Evolutionary conservation across 1,140 invertebrate genomes (phyloP), one percentile per base, ranked within the genome.

Genomic region (Dendrolimus kikuchii): DNA sequence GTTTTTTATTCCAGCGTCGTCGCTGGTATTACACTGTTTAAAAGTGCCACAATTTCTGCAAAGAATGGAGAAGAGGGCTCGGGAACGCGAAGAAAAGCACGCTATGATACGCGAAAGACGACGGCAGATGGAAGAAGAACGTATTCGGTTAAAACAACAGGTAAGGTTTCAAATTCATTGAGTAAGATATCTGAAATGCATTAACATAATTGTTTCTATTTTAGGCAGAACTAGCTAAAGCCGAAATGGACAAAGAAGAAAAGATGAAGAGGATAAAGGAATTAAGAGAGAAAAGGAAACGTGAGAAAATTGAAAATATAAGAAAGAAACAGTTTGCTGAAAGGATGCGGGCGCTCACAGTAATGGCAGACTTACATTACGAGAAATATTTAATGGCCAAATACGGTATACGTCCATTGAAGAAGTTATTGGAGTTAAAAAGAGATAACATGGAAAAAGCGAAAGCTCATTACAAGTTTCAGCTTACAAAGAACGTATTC

Each of bases 21-120:
- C 74, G 7, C 65, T 90, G 5, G 79, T 89, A 49, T 75, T 90
- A 40, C 88, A 87, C 49, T 89, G 89, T 45, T 63, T 89, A 51
- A 86, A 89, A 64, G 88, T 90, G 5, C 91, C 91, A 7, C 90
- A 91, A 57, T 89, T 92, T 59, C 61, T 92, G 48, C 89, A 90
- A 83, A 84, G 90, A 76, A 91, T 92, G 90, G 90, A 92, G 61
- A 84, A 90, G 49, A 82, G 90, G 59, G 91, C 91, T 5, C 68
- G 89, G 36, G 89, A 92, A 64, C 75, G 91, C 6, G 89, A 89
- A 64, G 83, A 90, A 64, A 89, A 89, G 59, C 88, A 91, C 57
- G 88, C 90, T 48, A 83, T 92, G 53, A 91, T 91, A 39, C 74
- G 88, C 49, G 90, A 92, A 74, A 77, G 90, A 39, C 83, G 91